Evolutionary conservation across 1,140 invertebrate genomes (phyloP), one percentile per base, ranked within the genome.

Genomic region (Drosophila ironensis): DNA sequence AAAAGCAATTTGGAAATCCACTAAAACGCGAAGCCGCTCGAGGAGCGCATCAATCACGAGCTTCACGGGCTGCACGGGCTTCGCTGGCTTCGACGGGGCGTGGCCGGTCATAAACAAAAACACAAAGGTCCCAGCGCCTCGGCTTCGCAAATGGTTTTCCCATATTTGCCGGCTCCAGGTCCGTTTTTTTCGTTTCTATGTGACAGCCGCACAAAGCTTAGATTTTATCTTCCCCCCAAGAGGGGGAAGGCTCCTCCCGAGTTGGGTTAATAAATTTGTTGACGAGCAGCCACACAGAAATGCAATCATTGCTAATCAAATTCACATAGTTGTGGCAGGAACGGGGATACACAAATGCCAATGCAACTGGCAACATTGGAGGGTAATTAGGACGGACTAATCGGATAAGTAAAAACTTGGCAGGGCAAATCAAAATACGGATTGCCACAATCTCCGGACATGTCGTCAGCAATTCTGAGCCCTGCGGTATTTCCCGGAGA

Each of bases 1-100:
- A 82, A 63, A 82, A 82, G 78, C 78, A 84, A 84, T 82, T 82
- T 84, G 53, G 50, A 73, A 84, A 82, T 82, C 78, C 78, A 82
- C 78, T 82, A 82, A 82, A 84, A 69, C 59, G 52, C 30, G 44
- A 20, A 57, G 64, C 25, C 54, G 64, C 64, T 69, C 17, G 52
- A 41, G 53, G 25, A 50, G 53, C 78, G 54, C 78, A 82, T 82
- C 78, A 84, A 82, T 82, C 78, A 82, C 73, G 72, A n/a, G 77
- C 51, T 60, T 46, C 33, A 54, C 25, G 51, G 40, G 27, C n/a
- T n/a, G n/a, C 78, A 82, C 73, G 72, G n/a, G 77, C 51, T 60
- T 46, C 33, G 45, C 25, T 38, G 40, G 27, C 35, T 28, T 56
- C 61, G 54, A 56, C 61, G 59, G n/a, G 75, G 54, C 61, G 56